Percentiles rank a stretch among this genome's conserved stretches.
phyloP scores from a whole-genome alignment of 2,797 vertebrate genomes.

The Phrynocephalus forsythii region DNA sequence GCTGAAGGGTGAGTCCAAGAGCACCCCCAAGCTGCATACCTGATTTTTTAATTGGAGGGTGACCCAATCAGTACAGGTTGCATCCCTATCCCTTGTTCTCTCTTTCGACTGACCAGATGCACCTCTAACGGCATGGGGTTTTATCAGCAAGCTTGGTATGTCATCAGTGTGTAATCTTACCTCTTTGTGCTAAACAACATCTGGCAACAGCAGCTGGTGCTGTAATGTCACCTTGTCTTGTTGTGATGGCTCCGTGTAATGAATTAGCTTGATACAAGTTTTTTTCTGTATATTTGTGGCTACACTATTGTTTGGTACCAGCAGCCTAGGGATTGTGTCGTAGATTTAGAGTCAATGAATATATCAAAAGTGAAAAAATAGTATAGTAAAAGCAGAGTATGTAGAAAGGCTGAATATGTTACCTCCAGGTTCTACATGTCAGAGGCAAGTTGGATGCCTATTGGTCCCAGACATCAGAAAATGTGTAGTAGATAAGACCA shows the following conservation, averaged over 20 bases:
- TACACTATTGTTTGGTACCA: background rate
- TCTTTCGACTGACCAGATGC: too few relatives aligned
- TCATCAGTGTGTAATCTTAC: background rate
- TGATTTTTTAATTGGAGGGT: too few relatives aligned
- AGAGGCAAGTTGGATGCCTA: background rate
- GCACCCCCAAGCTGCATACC: too few relatives aligned
- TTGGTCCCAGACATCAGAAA: background rate
- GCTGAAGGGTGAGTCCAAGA: too few relatives aligned
- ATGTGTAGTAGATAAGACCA: background rate
- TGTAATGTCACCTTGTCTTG: background rate
- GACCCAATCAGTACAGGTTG: too few relatives aligned
- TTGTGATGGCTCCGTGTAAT: too few relatives aligned
- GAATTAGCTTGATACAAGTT: background rate
- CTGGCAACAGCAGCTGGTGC: background rate
- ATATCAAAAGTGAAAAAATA: background rate
- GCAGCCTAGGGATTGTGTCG: background rate
- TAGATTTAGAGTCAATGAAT: background rate
- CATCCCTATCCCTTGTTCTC: too few relatives aligned
- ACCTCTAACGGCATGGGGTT: background rate
- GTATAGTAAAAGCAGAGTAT: background rate
- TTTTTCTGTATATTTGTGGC: background rate
- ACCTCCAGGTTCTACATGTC: background rate
- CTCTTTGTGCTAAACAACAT: background rate
- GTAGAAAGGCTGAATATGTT: background rate
- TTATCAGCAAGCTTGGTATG: accelerated